phyloP scores from a whole-genome alignment of 2,113 vertebrate genomes.

The Leptobrachium leishanense region DNA sequence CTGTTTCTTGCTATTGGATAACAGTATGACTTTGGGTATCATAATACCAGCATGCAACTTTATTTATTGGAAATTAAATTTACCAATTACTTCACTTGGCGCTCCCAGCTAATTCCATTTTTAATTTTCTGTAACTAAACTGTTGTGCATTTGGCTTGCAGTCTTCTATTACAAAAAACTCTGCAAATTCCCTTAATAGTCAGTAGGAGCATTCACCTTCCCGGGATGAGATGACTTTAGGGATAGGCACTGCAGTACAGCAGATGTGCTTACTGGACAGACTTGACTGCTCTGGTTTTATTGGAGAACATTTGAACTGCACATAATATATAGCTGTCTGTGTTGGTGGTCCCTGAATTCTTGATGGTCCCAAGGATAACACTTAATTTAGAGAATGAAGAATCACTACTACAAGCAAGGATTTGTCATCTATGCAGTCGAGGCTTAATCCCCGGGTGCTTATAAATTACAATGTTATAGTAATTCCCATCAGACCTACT shows the following conservation, averaged over 20 bases:
- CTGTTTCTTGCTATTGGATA: too few relatives aligned
- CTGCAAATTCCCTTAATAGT: conserved; percentile 8
- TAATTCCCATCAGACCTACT: too few relatives aligned
- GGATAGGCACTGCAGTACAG: conserved; percentile 19
- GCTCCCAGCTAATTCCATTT: too few relatives aligned
- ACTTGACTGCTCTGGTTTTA: conserved; percentile 18
- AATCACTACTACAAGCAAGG: conserved; percentile 17
- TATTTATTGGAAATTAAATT: too few relatives aligned
- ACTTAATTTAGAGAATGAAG: conserved; percentile 25
- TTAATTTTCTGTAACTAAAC: not conserved
- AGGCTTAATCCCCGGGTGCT: not conserved
- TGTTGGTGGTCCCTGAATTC: conserved; percentile 30
- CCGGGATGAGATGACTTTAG: conserved; percentile 31
- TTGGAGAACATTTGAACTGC: conserved; percentile 26
- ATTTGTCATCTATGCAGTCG: conserved; percentile 33
- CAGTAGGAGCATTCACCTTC: not conserved
- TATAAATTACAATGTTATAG: too few relatives aligned
- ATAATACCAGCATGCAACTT: too few relatives aligned
- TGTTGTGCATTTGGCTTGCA: not conserved
- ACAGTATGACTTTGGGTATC: too few relatives aligned
- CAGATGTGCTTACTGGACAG: conserved; percentile 34
- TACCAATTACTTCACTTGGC: too few relatives aligned
- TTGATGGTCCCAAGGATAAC: conserved; percentile 9
- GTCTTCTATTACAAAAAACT: not conserved
- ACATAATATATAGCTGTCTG: conserved; percentile 3